Percentiles rank a stretch among this genome's conserved stretches.
Evolutionary conservation across 2,797 vertebrate species (phyloP).

Genomic region (Poeciliopsis turneri): DNA sequence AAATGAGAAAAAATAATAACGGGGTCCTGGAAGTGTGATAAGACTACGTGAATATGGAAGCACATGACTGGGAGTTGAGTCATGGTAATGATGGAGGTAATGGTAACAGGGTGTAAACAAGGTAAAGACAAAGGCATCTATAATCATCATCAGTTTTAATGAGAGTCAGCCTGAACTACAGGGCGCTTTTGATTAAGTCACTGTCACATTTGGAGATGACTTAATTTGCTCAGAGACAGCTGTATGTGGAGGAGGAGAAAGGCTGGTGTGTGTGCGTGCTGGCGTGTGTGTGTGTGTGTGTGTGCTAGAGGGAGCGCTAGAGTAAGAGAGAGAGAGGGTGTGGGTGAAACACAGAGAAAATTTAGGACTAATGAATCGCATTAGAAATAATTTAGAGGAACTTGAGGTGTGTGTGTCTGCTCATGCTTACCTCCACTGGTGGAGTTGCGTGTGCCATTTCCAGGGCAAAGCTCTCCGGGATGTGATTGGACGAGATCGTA

Average conservation of each 20-base stretch:
- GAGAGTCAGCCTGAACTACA: conserved; percentile 63
- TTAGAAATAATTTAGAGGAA: conserved; percentile 35
- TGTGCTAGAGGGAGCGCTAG: not conserved
- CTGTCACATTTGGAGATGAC: conserved; percentile 64
- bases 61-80: conserved; percentile 62
- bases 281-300: conserved; percentile 2
- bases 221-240: conserved; percentile 58
- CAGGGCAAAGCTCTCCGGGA: conserved; percentile 94
- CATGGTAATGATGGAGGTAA: conserved; percentile 51
- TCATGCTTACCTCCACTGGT: conserved; percentile 92
- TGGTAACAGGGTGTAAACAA: conserved; percentile 72
- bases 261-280: conserved; percentile 18
- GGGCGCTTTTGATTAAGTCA: conserved; percentile 66
- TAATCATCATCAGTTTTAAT: conserved; percentile 70
- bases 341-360: conserved; percentile 14
- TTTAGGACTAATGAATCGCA: conserved; percentile 42
- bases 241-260: conserved; percentile 45
- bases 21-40: not conserved
- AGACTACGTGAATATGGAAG: conserved; percentile 60
- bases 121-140: conserved; percentile 72
- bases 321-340: not conserved
- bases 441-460: conserved; percentile 95
- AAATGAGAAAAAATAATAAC: conserved; percentile 38
- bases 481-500: conserved; percentile 97
- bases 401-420: conserved; percentile 26